Conservation (phyloP, 2,113 vertebrate genomes). For the Anolis carolinensis region DNA sequence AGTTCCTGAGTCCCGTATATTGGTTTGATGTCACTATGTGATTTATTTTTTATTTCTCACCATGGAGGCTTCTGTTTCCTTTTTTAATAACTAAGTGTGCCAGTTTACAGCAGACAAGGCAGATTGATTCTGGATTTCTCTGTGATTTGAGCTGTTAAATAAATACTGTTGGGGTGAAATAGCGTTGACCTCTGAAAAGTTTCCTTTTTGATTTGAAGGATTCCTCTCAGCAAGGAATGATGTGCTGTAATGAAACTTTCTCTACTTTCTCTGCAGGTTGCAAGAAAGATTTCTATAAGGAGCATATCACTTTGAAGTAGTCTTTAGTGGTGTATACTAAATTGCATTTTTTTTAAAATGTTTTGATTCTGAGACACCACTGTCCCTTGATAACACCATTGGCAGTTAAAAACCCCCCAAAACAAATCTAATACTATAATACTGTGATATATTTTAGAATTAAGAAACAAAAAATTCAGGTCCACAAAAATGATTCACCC, state of each 20-base stretch:
- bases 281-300: constrained; percentile 52
- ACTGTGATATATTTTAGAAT: neutral
- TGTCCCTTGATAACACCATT: constrained; percentile 29
- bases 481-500: neutral
- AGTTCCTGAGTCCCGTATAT: constrained; percentile 56
- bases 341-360: constrained; percentile 27
- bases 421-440: neutral
- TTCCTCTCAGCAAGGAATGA: constrained; percentile 57
- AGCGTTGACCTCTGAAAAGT: constrained; percentile 62
- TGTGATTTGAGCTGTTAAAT: constrained; percentile 69
- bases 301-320: constrained; percentile 44
- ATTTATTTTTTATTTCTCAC: constrained; percentile 64
- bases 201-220: constrained; percentile 40
- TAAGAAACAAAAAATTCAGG: neutral
- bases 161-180: constrained; percentile 68
- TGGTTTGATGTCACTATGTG: constrained; percentile 58
- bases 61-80: constrained; percentile 56
- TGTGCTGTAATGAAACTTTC: constrained; percentile 66
- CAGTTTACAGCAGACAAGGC: constrained; percentile 53
- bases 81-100: constrained; percentile 59
- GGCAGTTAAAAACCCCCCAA: neutral
- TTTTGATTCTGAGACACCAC: constrained; percentile 21
- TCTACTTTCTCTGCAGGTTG: constrained; percentile 67
- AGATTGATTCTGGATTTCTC: constrained; percentile 68
- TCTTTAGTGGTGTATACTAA: constrained; percentile 43